phyloP scores from a whole-genome alignment of 2,888 invertebrate species.

The Drosophila anceps region DNA sequence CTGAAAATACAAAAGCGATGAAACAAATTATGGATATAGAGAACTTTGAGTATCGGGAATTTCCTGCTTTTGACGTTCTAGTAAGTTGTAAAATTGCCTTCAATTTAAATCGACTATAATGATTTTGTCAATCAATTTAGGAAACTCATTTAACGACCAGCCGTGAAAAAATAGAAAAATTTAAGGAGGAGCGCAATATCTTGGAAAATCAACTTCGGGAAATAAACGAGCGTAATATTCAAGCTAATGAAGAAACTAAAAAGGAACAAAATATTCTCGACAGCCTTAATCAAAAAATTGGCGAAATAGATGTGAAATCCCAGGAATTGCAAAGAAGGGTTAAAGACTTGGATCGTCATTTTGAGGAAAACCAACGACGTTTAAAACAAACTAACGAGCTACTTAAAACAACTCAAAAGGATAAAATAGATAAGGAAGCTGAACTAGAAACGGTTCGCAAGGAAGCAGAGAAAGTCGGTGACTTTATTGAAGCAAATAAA shows the following conservation, averaged over 20 bases:
- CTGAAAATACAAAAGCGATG: slow-evolving; percentile 50
- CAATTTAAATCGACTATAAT: neutral
- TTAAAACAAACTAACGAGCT: slow-evolving; percentile 51
- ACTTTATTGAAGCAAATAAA: slow-evolving; percentile 81
- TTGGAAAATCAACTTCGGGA: slow-evolving; percentile 82
- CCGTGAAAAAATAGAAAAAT: slow-evolving; percentile 70
- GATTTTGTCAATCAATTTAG: slow-evolving; percentile 17
- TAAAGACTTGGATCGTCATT: slow-evolving; percentile 56
- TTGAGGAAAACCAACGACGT: slow-evolving; percentile 47
- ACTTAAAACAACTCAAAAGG: slow-evolving; percentile 22
- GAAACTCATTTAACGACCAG: slow-evolving; percentile 55
- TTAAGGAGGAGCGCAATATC: slow-evolving; percentile 80
- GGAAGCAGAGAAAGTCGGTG: slow-evolving; percentile 76
- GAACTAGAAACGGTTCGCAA: slow-evolving; percentile 43
- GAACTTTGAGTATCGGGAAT: slow-evolving; percentile 80
- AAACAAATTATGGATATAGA: slow-evolving; percentile 79
- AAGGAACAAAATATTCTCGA: slow-evolving; percentile 71
- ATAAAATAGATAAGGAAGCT: slow-evolving; percentile 26
- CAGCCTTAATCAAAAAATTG: slow-evolving; percentile 84
- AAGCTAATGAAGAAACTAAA: slow-evolving; percentile 43
- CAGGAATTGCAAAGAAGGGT: slow-evolving; percentile 63
- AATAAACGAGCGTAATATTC: slow-evolving; percentile 62
- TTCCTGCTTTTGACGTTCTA: slow-evolving; percentile 80
- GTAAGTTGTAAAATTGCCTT: slow-evolving; percentile 56
- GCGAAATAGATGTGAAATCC: slow-evolving; percentile 56